Base-by-base conservation (phyloP, 1,140 invertebrate species). In the Phymastichus coffea region DNA sequence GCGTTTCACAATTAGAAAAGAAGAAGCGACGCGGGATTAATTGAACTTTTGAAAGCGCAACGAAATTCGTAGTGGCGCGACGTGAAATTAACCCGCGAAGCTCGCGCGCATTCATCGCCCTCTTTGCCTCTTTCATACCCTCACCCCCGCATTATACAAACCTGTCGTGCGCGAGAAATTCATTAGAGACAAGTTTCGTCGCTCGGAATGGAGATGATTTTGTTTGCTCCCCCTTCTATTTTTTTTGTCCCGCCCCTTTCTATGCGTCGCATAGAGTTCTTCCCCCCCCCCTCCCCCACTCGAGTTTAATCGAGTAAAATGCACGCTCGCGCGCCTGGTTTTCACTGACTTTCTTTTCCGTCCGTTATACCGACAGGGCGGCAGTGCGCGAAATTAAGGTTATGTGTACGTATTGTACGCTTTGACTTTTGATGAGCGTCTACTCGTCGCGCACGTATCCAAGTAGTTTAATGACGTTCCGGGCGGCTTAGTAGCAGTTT, bases 281-380 rank as follows among this genome's bases (percentile, higher is more conserved):
- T 59, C 47, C n/a, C n/a, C n/a, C n/a, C n/a, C n/a, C n/a, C n/a
- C n/a, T n/a, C n/a, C n/a, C n/a, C n/a, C n/a, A n/a, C n/a, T n/a
- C n/a, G 35, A 20, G 33, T 59, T 59, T 59, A 53, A 59, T 59
- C 57, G 57, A 38, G 57, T n/a, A n/a, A n/a, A n/a, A n/a, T n/a
- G n/a, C n/a, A n/a, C n/a, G n/a, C n/a, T n/a, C 57, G 30, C 9
- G 8, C 17, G 2, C 8, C 17, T 22, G 30, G 41, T n/a, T 59
- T 52, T 59, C 38, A 26, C 19, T 3, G n/a, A 17, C 19, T 35
- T 48, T 30, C 53, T 53, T 53, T 53, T 47, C 19, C 26, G 4
- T 17, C 1, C 9, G 2, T n/a, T n/a, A n/a, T n/a, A n/a, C n/a
- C n/a, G 2, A 12, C 8, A 25, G 17, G 22, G 19, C 17, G 30